phyloP scores from a whole-genome alignment of 1,140 invertebrate genomes.

The Drosophila sucinea region DNA sequence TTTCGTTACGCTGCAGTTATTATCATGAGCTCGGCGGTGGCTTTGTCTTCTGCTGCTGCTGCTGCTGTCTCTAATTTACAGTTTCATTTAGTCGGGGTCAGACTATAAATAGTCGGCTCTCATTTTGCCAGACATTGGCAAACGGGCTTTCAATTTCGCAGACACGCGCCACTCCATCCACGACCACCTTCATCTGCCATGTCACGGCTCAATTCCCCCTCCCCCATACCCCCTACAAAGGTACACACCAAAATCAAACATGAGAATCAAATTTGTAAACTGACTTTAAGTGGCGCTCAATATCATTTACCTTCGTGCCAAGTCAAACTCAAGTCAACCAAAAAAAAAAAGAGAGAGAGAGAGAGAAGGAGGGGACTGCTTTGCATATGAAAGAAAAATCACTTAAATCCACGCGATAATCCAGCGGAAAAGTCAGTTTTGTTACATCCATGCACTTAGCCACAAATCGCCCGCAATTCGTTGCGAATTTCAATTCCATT shows the following conservation, averaged over 20 bases:
- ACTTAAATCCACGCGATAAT: conserved; percentile 48
- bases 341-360: not conserved
- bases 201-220: not conserved
- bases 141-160: conserved; percentile 77
- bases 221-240: not conserved
- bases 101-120: conserved; percentile 78
- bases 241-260: conserved; percentile 65
- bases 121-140: conserved; percentile 72
- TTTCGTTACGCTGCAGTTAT: conserved; percentile 66
- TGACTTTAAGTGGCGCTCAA: conserved; percentile 67
- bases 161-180: conserved; percentile 46
- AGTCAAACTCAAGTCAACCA: conserved; percentile 7
- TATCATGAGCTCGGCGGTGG: conserved; percentile 63
- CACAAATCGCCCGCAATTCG: conserved; percentile 33
- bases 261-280: conserved; percentile 82
- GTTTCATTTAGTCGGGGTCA: conserved; percentile 79
- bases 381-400: conserved; percentile 76
- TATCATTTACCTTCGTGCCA: conserved; percentile 52
- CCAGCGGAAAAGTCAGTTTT: conserved; percentile 41
- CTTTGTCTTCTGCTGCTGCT: conserved; percentile 54
- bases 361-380: conserved; percentile 32
- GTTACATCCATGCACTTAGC: conserved; percentile 17
- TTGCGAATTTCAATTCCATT: conserved; percentile 53
- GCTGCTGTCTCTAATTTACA: conserved; percentile 70
- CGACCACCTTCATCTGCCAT: conserved; percentile 10